Conservation (phyloP, 2,113 vertebrate genomes). For the Sylvietta virens region DNA sequence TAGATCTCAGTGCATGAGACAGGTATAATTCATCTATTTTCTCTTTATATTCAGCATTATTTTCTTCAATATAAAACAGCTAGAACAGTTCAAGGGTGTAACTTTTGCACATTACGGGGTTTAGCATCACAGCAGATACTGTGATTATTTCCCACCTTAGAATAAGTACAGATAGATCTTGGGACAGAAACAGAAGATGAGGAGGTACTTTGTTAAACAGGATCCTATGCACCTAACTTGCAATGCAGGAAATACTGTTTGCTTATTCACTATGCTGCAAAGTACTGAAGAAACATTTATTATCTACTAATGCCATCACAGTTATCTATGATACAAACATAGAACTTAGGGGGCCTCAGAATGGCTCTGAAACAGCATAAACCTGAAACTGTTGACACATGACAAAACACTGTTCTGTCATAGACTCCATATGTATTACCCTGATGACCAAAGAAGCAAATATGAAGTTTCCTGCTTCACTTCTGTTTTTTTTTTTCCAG, state of each 20-base stretch:
- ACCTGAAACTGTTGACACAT: not conserved
- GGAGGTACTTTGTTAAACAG: not conserved
- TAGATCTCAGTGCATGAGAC: not conserved
- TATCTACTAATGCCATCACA: not conserved
- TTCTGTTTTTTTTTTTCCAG: not conserved
- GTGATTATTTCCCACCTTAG: not conserved
- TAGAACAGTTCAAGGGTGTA: not conserved
- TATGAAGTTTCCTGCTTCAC: not conserved
- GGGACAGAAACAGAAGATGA: not conserved
- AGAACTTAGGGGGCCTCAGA: not conserved
- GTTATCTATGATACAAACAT: not conserved
- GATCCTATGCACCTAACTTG: not conserved
- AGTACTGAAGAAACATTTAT: not conserved
- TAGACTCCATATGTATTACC: not conserved
- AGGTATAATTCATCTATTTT: not conserved
- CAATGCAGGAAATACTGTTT: not conserved
- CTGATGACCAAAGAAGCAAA: not conserved
- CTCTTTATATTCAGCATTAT: not conserved
- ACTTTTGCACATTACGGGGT: not conserved
- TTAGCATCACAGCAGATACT: not conserved
- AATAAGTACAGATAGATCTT: not conserved
- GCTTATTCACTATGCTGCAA: not conserved
- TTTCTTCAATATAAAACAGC: not conserved
- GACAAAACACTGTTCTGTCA: not conserved
- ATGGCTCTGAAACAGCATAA: not conserved